phyloP scores from a whole-genome alignment of 53 echinoderm and acorn worm genomes.

The Temnopleurus reevesii region DNA sequence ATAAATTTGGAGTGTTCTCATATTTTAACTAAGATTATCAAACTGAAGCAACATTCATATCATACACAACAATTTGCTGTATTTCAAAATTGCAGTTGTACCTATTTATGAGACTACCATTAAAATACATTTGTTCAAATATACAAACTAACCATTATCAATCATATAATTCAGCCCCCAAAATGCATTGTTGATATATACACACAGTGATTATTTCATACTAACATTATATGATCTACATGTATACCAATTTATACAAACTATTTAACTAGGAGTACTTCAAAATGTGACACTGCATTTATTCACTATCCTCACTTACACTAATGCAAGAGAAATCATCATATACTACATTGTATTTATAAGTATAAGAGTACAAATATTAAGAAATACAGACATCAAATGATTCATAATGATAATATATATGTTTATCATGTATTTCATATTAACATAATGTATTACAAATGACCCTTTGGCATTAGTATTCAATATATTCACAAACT shows the following conservation, averaged over 20 bases:
- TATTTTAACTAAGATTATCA: too few relatives aligned
- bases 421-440: background rate
- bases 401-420: background rate
- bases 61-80: too few relatives aligned
- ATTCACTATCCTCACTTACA: background rate
- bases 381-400: background rate
- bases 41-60: too few relatives aligned
- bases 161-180: background rate
- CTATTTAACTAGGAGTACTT: slow-evolving; percentile 8
- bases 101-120: too few relatives aligned
- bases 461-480: slow-evolving; percentile 10
- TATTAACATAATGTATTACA: background rate
- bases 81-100: too few relatives aligned
- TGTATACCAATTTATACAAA: background rate
- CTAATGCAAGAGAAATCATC: background rate
- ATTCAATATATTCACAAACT: background rate
- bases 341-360: background rate
- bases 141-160: background rate
- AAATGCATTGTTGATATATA: background rate
- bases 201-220: background rate
- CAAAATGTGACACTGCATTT: background rate
- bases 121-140: background rate
- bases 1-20: too few relatives aligned
- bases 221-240: slow-evolving; percentile 19
- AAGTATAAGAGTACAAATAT: background rate